Conservation (phyloP, 2,797 vertebrate genomes). For the Sebastes hubbsi region DNA sequence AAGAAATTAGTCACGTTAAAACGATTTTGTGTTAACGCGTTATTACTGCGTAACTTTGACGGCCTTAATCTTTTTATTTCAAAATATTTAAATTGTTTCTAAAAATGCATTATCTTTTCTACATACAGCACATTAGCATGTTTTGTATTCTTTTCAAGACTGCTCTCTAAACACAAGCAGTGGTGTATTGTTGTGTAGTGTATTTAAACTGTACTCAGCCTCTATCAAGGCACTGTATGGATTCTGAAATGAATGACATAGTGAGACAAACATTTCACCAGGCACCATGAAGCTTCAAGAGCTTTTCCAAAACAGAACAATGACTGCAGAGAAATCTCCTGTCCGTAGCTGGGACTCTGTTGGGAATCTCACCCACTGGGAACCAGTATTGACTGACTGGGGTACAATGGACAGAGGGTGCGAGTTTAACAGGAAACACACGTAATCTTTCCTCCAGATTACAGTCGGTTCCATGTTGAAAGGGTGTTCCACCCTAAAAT, state of each 20-base stretch:
- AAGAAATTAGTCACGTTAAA: too few species aligned
- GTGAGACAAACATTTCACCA: slow-evolving; percentile 24
- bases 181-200: background rate
- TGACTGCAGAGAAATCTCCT: slow-evolving; percentile 27
- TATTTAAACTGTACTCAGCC: background rate
- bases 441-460: slow-evolving; percentile 54
- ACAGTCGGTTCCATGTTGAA: slow-evolving; percentile 1
- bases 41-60: too few species aligned
- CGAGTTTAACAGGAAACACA: slow-evolving; percentile 62
- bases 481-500: slow-evolving; percentile 27
- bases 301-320: slow-evolving; percentile 24
- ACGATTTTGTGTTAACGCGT: too few species aligned
- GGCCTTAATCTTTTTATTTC: background rate
- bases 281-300: background rate
- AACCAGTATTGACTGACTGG: slow-evolving; percentile 54
- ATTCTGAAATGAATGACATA: background rate
- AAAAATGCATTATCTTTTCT: background rate
- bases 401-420: slow-evolving; percentile 64
- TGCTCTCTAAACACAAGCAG: background rate
- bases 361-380: slow-evolving; percentile 21
- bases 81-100: background rate
- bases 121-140: too few species aligned
- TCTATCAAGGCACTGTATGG: background rate
- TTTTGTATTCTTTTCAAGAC: background rate
- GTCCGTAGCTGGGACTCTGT: background rate